Base-by-base conservation (phyloP, 2,888 invertebrate genomes). In the Synergus umbraculus region DNA sequence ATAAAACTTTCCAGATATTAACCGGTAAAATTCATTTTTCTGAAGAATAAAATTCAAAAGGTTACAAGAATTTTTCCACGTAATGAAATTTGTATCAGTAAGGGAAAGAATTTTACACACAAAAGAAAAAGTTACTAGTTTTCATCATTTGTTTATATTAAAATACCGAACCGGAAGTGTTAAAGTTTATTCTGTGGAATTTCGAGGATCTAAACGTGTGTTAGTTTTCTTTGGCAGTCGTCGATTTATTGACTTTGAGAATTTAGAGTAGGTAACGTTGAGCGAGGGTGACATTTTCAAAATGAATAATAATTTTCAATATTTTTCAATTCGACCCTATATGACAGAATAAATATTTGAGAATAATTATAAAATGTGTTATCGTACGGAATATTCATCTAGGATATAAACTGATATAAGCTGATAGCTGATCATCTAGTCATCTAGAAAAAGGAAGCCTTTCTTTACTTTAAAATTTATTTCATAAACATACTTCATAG, bases 251-350 rank as follows among this genome's bases (percentile, higher is more conserved):
- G 54, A 54, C 54, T n/a, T n/a, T 54, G 9, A 54, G 54, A 54
- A 44, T 37, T 13, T 22, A 76, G 65, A n/a, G 12, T 43, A 63
- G 76, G 12, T 22, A 60, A 77, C 44, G 65, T n/a, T 46, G 29
- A 58, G 76, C 66, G 78, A 58, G 73, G 58, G 29, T 15, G 41
- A 67, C 66, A n/a, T 41, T 22, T 67, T 37, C 13, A 15, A 54
- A 43, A 22, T 54, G 29, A 76, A 54, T 54, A 54, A 54, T 54
- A 54, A 54, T 54, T n/a, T 15, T 3, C n/a, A 54, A 54, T 54
- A 54, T 54, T 54, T 54, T 15, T 54, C 8, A n/a, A n/a, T 54
- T 15, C 8, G 7, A 54, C 54, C 54, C 54, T n/a, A 54, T 54
- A n/a, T 37, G n/a, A 54, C n/a, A 54, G n/a, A 54, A 54, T 54